phyloP scores from a whole-genome alignment of 2,888 invertebrate genomes.

The Drosophila maculinotata region DNA sequence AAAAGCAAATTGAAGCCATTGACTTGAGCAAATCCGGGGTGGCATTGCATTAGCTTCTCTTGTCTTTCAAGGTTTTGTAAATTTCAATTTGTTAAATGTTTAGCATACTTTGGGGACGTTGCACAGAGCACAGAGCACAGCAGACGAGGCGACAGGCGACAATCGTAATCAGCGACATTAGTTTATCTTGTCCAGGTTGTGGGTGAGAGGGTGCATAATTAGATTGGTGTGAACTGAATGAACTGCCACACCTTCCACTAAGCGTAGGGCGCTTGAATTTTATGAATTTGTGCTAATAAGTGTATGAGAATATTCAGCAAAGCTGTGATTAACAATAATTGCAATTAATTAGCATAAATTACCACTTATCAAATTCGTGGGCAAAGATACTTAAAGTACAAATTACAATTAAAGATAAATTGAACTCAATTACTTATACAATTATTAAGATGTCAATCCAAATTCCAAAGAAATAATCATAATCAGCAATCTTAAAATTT shows the following conservation, averaged over 20 bases:
- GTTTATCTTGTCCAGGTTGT: conserved; percentile 21
- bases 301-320: background rate
- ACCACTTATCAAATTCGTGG: no score
- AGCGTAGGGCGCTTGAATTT: background rate
- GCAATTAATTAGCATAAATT: background rate
- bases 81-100: conserved; percentile 79
- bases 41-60: conserved; percentile 52
- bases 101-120: conserved; percentile 65
- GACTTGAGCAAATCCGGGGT: conserved; percentile 68
- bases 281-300: background rate
- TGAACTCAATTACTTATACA: background rate
- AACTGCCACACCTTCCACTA: background rate
- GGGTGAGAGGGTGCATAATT: conserved; percentile 32
- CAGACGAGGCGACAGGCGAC: conserved; percentile 22
- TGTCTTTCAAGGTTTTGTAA: conserved; percentile 60
- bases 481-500: no score
- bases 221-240: conserved; percentile 3
- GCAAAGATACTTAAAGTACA: background rate
- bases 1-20: conserved; percentile 79
- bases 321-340: background rate
- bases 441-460: background rate
- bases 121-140: background rate
- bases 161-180: conserved; percentile 52
- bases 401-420: background rate
- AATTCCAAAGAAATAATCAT: background rate